A percentile compares a stretch with the other conserved stretches of the same genome.
phyloP scores from a whole-genome alignment of 2,113 vertebrate genomes.

The Gadus chalcogrammus region DNA sequence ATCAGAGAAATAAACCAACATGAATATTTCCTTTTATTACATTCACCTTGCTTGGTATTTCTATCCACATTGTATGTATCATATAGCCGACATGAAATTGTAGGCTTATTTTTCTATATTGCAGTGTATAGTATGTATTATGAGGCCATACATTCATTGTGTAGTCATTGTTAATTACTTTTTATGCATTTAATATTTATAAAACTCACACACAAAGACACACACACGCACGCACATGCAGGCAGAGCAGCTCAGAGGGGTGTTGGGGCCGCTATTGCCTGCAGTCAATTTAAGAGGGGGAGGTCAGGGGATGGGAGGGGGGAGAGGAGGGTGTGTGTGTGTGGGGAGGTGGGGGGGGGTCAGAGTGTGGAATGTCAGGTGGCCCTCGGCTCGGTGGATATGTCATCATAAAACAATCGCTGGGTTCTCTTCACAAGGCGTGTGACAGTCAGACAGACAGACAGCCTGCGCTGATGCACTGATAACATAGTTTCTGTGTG shows the following conservation, averaged over 20 bases:
- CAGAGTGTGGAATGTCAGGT: slow-evolving; percentile 76
- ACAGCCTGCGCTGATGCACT: slow-evolving; percentile 44
- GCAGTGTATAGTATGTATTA: background rate
- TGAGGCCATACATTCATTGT: background rate
- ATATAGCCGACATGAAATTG: no score
- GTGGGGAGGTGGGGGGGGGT: slow-evolving; percentile 45
- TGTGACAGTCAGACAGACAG: slow-evolving; percentile 59
- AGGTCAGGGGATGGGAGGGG: slow-evolving; percentile 1
- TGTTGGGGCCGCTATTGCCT: slow-evolving; percentile 45
- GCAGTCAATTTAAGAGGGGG: slow-evolving; percentile 37
- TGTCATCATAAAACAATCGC: slow-evolving; percentile 77
- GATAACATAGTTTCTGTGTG: slow-evolving; percentile 58
- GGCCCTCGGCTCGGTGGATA: slow-evolving; percentile 75
- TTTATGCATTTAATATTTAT: no score
- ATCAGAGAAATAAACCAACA: no score
- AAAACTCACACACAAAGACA: no score
- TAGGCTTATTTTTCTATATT: no score
- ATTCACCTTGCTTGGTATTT: no score
- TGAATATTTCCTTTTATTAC: no score
- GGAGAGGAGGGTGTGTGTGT: slow-evolving; percentile 4
- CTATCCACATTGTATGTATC: no score
- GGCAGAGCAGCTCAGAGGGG: slow-evolving; percentile 30
- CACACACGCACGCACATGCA: no score
- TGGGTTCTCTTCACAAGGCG: slow-evolving; percentile 56
- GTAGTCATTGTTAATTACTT: no score